A percentile compares a stretch with the other conserved stretches of the same genome.
These are phyloP conservation scores for Cololabis saira DNA, from an alignment of 2,113 vertebrate genomes.

Conservation along the genomic window DNA sequence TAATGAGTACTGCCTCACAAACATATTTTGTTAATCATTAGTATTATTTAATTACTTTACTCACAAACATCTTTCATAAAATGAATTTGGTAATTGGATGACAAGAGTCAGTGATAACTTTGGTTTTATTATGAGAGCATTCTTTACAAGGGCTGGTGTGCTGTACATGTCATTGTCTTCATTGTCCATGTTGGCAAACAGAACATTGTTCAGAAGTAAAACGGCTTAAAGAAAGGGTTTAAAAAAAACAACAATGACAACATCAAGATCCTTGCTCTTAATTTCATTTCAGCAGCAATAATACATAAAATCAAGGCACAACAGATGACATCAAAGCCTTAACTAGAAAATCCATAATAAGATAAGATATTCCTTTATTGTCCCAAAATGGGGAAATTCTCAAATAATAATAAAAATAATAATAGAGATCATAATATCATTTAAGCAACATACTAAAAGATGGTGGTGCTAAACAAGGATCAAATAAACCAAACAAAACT, in stretches of 20 bases:
- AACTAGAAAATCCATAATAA: no score
- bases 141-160: slow-evolving; percentile 48
- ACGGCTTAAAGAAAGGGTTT: not conserved
- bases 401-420: not conserved
- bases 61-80: no score
- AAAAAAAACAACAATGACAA: not conserved
- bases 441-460: slow-evolving; percentile 17
- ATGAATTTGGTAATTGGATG: slow-evolving; percentile 2
- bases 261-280: not conserved
- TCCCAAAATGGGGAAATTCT: no score
- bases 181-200: slow-evolving; percentile 21
- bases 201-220: not conserved
- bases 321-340: slow-evolving; percentile 3
- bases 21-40: no score
- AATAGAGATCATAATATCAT: not conserved
- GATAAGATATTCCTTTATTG: no score
- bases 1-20: no score
- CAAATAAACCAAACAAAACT: slow-evolving; percentile 27
- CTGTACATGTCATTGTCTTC: slow-evolving; percentile 20
- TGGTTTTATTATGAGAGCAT: slow-evolving; percentile 66
- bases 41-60: no score
- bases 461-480: slow-evolving; percentile 38
- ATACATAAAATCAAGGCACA: slow-evolving; percentile 28
- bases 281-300: slow-evolving; percentile 9
- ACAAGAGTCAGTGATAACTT: slow-evolving; percentile 47